Evolutionary conservation across 2,797 vertebrate genomes (phyloP).

Genomic region (Tolypeutes matacus): DNA sequence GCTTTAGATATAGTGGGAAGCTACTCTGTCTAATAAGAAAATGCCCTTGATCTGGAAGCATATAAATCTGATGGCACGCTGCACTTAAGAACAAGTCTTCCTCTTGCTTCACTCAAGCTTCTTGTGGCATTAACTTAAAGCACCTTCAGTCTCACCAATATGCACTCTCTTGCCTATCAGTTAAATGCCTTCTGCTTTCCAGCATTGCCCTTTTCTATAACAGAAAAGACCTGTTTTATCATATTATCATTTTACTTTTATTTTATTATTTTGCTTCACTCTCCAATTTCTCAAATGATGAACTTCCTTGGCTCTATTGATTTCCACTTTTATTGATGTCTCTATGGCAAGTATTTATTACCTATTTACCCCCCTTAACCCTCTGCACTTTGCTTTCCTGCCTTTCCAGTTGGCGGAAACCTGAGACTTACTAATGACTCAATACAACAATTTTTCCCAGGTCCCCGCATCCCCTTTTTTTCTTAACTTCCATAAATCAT

Average conservation of each 20-base stretch:
- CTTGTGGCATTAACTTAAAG: background rate
- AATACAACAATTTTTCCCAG: conserved; percentile 56
- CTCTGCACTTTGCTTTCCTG: conserved; percentile 68
- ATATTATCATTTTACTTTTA: conserved; percentile 57
- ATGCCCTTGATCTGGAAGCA: conserved; percentile 8
- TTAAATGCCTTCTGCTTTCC: background rate
- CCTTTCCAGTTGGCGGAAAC: conserved; percentile 47
- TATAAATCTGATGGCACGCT: conserved; percentile 9
- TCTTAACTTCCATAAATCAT: conserved; percentile 3
- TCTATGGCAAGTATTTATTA: conserved; percentile 76
- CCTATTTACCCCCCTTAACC: conserved; percentile 73
- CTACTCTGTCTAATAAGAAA: conserved; percentile 47
- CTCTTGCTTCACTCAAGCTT: background rate
- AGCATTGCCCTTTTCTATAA: background rate
- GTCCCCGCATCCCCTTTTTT: background rate
- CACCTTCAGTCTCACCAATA: background rate
- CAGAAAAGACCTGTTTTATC: conserved; percentile 44
- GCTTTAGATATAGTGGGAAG: conserved; percentile 56
- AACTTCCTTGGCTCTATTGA: conserved; percentile 68
- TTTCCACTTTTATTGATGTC: conserved; percentile 78
- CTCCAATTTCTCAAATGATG: conserved; percentile 59
- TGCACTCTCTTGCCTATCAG: background rate
- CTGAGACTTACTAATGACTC: conserved; percentile 73
- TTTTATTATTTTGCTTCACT: conserved; percentile 60
- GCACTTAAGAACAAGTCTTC: background rate